Percentiles rank a stretch among this genome's conserved stretches.
Conservation (phyloP, 2,113 vertebrate species). For the Lagenorhynchus albirostris region DNA sequence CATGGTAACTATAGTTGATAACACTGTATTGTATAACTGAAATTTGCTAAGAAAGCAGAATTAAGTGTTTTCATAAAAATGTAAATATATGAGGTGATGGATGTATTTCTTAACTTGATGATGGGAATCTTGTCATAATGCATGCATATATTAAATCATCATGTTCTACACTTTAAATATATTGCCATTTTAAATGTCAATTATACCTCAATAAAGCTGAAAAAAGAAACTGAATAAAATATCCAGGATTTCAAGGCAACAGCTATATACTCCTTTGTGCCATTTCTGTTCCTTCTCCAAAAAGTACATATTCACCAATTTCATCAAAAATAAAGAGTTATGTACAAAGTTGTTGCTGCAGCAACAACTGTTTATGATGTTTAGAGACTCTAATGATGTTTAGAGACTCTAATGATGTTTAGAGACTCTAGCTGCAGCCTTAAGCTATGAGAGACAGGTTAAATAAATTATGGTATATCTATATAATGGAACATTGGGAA, state of each 20-base stretch:
- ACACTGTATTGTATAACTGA: too few relatives aligned
- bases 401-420: too few relatives aligned
- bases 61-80: too few relatives aligned
- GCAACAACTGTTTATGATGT: background rate
- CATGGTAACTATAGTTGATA: too few relatives aligned
- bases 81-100: too few relatives aligned
- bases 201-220: too few relatives aligned
- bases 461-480: background rate
- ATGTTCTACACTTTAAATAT: too few relatives aligned
- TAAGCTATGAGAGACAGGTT: background rate
- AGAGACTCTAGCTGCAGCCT: background rate
- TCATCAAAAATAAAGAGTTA: background rate
- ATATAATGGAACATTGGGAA: background rate
- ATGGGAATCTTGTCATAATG: too few relatives aligned
- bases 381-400: background rate
- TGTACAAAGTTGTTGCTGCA: background rate
- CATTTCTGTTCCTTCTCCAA: background rate
- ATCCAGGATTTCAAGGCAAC: background rate
- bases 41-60: too few relatives aligned
- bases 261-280: background rate
- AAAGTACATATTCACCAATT: background rate
- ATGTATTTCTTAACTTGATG: too few relatives aligned
- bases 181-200: too few relatives aligned
- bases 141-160: too few relatives aligned
- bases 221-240: background rate